Conservation (phyloP, 2,888 invertebrate species). For the Sesamia inferens region DNA sequence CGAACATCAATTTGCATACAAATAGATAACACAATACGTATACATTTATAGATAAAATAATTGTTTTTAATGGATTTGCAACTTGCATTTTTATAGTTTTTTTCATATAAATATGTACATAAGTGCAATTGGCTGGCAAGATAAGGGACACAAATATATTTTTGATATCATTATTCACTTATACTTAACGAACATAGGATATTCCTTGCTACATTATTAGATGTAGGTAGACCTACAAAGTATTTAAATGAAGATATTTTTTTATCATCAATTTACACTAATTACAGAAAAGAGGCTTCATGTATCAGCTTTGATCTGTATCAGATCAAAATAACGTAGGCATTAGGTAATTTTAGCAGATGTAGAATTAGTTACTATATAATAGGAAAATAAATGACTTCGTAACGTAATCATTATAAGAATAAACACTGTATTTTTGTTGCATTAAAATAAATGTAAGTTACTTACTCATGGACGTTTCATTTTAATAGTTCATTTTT, state of each 20-base stretch:
- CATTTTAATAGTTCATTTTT: constrained; percentile 24
- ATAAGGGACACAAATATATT: constrained; percentile 24
- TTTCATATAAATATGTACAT: constrained; percentile 45
- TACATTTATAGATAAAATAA: constrained; percentile 9
- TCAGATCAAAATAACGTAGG: constrained; percentile 80
- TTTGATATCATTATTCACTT: constrained; percentile 26
- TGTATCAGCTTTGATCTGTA: constrained; percentile 82
- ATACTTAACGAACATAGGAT: neutral
- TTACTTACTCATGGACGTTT: constrained; percentile 53
- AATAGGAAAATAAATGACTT: constrained; percentile 42
- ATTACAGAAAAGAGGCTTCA: constrained; percentile 79
- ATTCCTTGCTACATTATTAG: neutral
- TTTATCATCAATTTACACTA: constrained; percentile 51
- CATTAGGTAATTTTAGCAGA: constrained; percentile 54
- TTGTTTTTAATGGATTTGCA: constrained; percentile 36
- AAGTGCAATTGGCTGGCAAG: constrained; percentile 42
- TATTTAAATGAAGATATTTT: constrained; percentile 45
- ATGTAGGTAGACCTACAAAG: constrained; percentile 10
- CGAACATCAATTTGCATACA: constrained; percentile 16
- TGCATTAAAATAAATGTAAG: constrained; percentile 68
- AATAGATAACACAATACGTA: constrained; percentile 30
- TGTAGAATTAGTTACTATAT: constrained; percentile 28
- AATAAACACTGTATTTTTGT: constrained; percentile 62
- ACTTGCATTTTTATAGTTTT: constrained; percentile 54
- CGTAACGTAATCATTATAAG: constrained; percentile 30